Evolutionary conservation across 2,113 vertebrate species (phyloP).

Genomic region (Pluvialis apricaria): DNA sequence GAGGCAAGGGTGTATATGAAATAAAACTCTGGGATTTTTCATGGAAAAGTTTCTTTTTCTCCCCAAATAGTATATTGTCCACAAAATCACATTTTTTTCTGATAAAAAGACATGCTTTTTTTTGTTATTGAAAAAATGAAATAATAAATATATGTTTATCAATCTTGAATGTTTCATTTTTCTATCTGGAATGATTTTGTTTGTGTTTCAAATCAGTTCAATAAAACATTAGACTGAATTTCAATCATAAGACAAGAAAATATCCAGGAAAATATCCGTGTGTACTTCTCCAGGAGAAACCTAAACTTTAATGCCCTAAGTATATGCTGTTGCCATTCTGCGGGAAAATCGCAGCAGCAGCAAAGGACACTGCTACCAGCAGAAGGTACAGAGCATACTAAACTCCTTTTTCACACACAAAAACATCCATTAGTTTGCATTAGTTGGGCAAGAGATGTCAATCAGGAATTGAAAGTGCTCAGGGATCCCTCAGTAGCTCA

Average conservation of each 20-base stretch:
- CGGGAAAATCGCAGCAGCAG: background rate
- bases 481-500: background rate
- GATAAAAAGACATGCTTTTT: rapidly evolving
- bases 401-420: background rate
- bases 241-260: background rate
- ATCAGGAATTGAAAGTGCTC: slow-evolving; percentile 13
- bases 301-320: background rate
- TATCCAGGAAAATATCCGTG: background rate
- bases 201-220: background rate
- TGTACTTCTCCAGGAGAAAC: background rate
- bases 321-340: background rate
- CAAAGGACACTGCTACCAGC: background rate
- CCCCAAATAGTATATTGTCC: rapidly evolving
- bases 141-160: background rate
- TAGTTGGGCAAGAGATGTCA: slow-evolving; percentile 8
- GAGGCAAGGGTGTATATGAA: rapidly evolving
- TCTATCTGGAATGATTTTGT: background rate
- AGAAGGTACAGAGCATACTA: background rate
- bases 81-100: rapidly evolving
- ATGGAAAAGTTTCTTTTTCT: background rate
- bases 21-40: background rate
- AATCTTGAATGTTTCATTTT: background rate
- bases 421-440: background rate
- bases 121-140: background rate
- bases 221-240: background rate